phyloP scores from a whole-genome alignment of 2,797 vertebrate species.

The Myotis daubentonii region DNA sequence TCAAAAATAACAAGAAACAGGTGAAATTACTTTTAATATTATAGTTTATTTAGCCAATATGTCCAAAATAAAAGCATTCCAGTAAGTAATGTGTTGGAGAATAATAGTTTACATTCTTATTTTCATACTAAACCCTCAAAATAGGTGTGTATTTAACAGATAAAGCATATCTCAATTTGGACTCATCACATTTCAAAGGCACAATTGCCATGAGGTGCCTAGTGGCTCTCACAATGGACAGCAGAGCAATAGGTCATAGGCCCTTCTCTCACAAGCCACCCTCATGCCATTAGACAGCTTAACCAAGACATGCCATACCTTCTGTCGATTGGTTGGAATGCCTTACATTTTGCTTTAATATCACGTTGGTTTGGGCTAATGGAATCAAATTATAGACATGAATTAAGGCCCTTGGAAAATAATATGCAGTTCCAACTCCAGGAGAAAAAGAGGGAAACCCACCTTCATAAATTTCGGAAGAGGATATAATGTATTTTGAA shows the following conservation, averaged over 20 bases:
- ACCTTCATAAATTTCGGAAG: not conserved
- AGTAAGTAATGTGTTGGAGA: not conserved
- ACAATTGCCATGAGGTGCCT: not conserved
- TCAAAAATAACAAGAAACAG: not conserved
- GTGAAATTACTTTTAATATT: not conserved
- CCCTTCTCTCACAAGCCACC: not conserved
- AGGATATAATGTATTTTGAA: not conserved
- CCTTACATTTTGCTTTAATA: not conserved
- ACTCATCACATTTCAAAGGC: not conserved
- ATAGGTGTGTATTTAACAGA: not conserved
- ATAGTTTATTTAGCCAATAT: conserved; percentile 8
- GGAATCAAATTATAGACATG: not conserved
- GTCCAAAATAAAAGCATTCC: not conserved
- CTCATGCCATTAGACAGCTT: not conserved
- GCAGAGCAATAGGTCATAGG: not conserved
- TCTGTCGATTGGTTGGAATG: not conserved
- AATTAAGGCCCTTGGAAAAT: not conserved
- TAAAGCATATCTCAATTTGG: not conserved
- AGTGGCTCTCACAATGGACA: not conserved
- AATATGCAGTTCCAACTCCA: not conserved
- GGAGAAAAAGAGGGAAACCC: not conserved
- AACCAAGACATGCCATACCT: not conserved
- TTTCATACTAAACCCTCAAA: not conserved
- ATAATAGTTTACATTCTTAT: not conserved
- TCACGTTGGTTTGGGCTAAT: not conserved